Conservation (phyloP, 2,113 vertebrate genomes). For the Chaetops frenatus region DNA sequence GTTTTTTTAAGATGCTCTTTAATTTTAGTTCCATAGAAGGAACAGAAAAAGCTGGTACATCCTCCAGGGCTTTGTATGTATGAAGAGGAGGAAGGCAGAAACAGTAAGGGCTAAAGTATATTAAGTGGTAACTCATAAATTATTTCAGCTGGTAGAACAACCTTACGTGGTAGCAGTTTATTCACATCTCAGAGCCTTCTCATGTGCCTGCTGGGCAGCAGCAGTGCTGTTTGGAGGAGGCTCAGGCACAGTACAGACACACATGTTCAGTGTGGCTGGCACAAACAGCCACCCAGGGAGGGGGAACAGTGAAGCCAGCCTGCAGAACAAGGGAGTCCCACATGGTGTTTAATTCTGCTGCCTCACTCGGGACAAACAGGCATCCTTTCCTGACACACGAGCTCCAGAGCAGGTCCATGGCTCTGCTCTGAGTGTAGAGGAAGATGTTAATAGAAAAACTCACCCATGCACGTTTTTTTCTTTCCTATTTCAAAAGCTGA, state of each 20-base stretch:
- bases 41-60: not conserved
- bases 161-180: not conserved
- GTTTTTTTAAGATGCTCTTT: not conserved
- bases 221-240: not conserved
- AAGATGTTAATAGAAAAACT: not conserved
- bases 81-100: not conserved
- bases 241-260: not conserved
- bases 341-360: not conserved
- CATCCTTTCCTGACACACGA: accelerated
- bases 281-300: not conserved
- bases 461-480: not conserved
- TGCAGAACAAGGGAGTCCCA: not conserved
- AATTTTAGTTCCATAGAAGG: not conserved
- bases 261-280: not conserved
- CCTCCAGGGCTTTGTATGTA: not conserved
- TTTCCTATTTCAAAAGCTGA: not conserved
- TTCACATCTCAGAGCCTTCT: not conserved
- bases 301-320: not conserved
- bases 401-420: not conserved
- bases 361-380: not conserved
- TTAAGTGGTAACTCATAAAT: not conserved
- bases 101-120: not conserved
- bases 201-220: not conserved
- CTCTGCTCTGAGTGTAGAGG: not conserved
- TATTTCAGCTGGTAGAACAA: not conserved